Conservation (phyloP, 2,797 vertebrate species). For the Pangasius larnaudii region DNA sequence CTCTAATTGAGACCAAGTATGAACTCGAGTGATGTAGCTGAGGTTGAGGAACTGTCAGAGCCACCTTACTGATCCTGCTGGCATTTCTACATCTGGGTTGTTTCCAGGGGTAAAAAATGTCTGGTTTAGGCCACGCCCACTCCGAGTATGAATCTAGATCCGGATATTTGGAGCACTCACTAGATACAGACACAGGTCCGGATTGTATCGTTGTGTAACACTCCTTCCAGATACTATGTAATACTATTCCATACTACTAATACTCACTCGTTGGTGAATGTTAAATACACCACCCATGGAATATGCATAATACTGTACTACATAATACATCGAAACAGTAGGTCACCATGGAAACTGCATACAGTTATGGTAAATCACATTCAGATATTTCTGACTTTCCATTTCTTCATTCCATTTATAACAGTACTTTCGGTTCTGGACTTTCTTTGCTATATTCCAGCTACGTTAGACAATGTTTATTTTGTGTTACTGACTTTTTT, state of each 20-base stretch:
- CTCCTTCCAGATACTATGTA: not conserved
- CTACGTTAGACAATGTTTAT: constrained; percentile 7
- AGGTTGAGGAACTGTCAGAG: not conserved
- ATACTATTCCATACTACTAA: not conserved
- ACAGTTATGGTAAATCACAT: not conserved
- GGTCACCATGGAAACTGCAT: not conserved
- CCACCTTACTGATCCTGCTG: not conserved
- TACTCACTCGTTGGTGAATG: not conserved
- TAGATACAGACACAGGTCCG: not conserved
- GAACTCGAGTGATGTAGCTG: not conserved
- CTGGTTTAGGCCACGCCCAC: not conserved
- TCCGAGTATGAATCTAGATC: not conserved
- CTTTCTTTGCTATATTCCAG: constrained; percentile 20
- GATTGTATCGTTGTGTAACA: not conserved
- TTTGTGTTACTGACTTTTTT: not conserved
- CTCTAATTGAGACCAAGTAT: not conserved
- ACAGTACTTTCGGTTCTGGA: not conserved
- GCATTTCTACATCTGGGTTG: not conserved
- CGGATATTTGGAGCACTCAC: not conserved
- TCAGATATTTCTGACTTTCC: not conserved
- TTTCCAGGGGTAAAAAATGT: not conserved
- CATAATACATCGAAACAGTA: not conserved
- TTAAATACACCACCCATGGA: not conserved
- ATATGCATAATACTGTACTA: not conserved
- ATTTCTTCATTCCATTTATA: not conserved